Evolutionary conservation across 2,888 invertebrate species (phyloP).

Genomic region (Drosophila aldrichi): DNA sequence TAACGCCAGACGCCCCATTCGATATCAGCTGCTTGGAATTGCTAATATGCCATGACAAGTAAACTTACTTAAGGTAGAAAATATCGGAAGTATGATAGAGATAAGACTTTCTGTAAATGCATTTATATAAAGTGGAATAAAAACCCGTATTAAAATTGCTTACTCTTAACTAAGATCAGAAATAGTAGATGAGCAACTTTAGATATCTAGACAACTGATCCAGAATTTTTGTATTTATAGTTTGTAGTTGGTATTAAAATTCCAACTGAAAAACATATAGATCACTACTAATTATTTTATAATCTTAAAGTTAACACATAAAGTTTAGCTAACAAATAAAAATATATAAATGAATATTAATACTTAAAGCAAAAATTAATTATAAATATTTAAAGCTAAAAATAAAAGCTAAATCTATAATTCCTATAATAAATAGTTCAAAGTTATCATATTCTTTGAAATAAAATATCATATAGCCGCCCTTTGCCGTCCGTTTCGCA

Average conservation of each 20-base stretch:
- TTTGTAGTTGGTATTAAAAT: too few relatives aligned
- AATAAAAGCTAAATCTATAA: not conserved
- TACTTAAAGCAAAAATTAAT: too few relatives aligned
- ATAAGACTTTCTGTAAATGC: not conserved
- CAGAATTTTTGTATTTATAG: too few relatives aligned
- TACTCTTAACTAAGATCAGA: not conserved
- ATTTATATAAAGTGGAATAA: not conserved
- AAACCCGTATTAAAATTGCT: not conserved
- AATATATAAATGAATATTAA: too few relatives aligned
- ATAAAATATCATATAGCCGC: not conserved
- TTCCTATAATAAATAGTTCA: not conserved
- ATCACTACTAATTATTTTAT: too few relatives aligned
- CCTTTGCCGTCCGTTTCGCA: conserved; percentile 2
- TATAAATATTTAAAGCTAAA: too few relatives aligned
- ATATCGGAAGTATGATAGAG: not conserved
- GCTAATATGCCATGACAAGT: conserved; percentile 1
- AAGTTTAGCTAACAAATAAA: too few relatives aligned
- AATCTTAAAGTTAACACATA: too few relatives aligned
- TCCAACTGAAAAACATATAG: too few relatives aligned
- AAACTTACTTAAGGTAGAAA: not conserved
- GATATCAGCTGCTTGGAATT: not conserved
- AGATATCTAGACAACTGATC: not conserved
- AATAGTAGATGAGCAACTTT: too few relatives aligned
- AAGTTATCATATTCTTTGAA: not conserved
- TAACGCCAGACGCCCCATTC: not conserved